A percentile compares a stretch with the other conserved stretches of the same genome.
Evolutionary conservation across 2,888 invertebrate species (phyloP).

Genomic region (Oscheius sp.): DNA sequence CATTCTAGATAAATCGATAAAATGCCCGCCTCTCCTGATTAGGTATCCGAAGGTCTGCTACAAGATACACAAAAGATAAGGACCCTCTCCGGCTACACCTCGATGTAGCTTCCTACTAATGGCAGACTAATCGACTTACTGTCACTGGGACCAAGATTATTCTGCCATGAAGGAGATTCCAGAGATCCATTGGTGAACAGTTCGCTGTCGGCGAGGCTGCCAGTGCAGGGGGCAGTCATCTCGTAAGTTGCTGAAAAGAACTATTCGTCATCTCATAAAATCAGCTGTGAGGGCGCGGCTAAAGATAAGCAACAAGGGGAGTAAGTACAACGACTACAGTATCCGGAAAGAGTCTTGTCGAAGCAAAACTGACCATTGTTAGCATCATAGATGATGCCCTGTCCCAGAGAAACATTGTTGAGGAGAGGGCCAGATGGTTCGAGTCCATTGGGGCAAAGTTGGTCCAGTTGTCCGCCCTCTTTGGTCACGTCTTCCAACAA

Average conservation of each 20-base stretch:
- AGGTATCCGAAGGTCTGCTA: neutral
- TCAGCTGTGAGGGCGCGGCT: no score
- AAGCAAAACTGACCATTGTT: slow-evolving; percentile 41
- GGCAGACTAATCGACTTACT: slow-evolving; percentile 4
- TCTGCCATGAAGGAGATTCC: slow-evolving; percentile 26
- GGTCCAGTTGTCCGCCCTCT: slow-evolving; percentile 51
- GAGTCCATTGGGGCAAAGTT: slow-evolving; percentile 31
- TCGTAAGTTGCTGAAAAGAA: slow-evolving; percentile 24
- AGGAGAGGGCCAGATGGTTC: slow-evolving; percentile 40
- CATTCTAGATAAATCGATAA: slow-evolving; percentile 13
- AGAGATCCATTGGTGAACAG: slow-evolving; percentile 23
- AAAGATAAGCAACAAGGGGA: no score
- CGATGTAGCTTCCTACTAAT: no score
- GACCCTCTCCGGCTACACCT: neutral
- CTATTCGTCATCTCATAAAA: neutral
- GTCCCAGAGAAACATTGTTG: slow-evolving; percentile 48
- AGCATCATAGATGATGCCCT: slow-evolving; percentile 44
- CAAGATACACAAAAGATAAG: slow-evolving; percentile 22
- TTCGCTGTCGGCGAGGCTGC: slow-evolving; percentile 8
- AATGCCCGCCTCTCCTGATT: neutral
- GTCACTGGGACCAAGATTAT: slow-evolving; percentile 15
- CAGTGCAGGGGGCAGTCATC: neutral
- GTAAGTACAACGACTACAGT: neutral
- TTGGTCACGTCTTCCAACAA: slow-evolving; percentile 55
- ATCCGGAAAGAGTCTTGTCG: neutral